These are phyloP conservation scores for Andricus quercusramuli DNA, from an alignment of 2,888 invertebrate species.

Conservation along the genomic window DNA sequence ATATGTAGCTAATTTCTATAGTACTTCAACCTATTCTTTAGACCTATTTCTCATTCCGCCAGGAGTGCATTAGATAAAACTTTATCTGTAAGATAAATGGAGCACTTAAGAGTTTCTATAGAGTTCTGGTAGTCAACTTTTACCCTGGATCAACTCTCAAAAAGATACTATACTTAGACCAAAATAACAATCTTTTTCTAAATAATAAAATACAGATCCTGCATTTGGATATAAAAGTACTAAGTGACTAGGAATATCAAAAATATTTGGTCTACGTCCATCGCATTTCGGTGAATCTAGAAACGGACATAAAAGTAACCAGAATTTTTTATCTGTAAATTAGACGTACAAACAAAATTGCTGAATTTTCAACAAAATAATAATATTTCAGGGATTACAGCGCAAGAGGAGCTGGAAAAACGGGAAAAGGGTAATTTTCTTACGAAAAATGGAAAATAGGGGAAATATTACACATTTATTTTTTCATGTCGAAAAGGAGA, in stretches of 20 bases:
- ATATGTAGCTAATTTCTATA: no score
- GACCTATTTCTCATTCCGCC: background rate
- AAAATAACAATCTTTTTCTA: background rate
- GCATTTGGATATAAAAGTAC: background rate
- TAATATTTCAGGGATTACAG: no score
- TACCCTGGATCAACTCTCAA: background rate
- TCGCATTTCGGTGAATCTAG: no score
- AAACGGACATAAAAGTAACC: background rate
- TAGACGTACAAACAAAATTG: background rate
- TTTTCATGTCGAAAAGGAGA: no score
- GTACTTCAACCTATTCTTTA: background rate
- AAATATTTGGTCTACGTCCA: no score
- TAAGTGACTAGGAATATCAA: no score
- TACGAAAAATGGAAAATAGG: no score
- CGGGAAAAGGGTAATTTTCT: no score
- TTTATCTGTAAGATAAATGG: background rate
- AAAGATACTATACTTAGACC: constrained; percentile 1
- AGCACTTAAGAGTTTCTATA: background rate
- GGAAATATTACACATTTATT: no score
- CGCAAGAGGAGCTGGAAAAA: no score
- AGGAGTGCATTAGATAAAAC: background rate
- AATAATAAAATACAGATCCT: background rate
- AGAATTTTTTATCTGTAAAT: background rate
- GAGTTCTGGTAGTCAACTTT: constrained; percentile 6
- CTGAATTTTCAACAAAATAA: no score